phyloP scores from a whole-genome alignment of 2,888 invertebrate species.

The Eledona agricola region DNA sequence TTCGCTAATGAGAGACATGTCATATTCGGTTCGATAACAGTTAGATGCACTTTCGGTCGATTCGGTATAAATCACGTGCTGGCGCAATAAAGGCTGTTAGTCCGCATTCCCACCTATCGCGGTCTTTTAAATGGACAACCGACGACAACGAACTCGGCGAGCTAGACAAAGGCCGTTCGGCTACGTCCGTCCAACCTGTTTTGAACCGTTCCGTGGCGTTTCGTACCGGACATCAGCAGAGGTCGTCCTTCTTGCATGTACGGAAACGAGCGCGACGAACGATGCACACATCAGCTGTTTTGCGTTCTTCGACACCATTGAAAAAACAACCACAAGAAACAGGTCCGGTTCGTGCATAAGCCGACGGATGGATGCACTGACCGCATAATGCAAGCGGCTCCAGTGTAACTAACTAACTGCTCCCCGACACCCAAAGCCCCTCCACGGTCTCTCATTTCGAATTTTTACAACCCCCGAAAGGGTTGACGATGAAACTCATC shows the following conservation, averaged over 20 bases:
- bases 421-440: too few relatives aligned
- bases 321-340: slow-evolving; percentile 49
- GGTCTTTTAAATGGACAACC: slow-evolving; percentile 28
- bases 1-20: too few relatives aligned
- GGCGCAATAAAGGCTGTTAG: too few relatives aligned
- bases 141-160: slow-evolving; percentile 28
- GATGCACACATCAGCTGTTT: slow-evolving; percentile 33
- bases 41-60: too few relatives aligned
- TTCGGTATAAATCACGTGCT: too few relatives aligned
- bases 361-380: slow-evolving; percentile 56
- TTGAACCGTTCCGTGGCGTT: slow-evolving; percentile 22
- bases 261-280: slow-evolving; percentile 31
- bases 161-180: slow-evolving; percentile 35
- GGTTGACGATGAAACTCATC: slow-evolving; percentile 16
- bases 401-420: too few relatives aligned
- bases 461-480: too few relatives aligned
- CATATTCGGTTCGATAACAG: too few relatives aligned
- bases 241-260: slow-evolving; percentile 28
- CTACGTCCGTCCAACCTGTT: slow-evolving; percentile 32
- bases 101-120: slow-evolving; percentile 21
- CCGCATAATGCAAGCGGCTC: slow-evolving; percentile 63
- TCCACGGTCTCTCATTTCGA: too few relatives aligned
- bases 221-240: slow-evolving; percentile 31
- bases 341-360: slow-evolving; percentile 52
- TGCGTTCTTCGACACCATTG: slow-evolving; percentile 28